Evolutionary conservation across 2,888 invertebrate genomes (phyloP), one percentile per base, ranked within the genome.

Genomic region (Sturmia bella): DNA sequence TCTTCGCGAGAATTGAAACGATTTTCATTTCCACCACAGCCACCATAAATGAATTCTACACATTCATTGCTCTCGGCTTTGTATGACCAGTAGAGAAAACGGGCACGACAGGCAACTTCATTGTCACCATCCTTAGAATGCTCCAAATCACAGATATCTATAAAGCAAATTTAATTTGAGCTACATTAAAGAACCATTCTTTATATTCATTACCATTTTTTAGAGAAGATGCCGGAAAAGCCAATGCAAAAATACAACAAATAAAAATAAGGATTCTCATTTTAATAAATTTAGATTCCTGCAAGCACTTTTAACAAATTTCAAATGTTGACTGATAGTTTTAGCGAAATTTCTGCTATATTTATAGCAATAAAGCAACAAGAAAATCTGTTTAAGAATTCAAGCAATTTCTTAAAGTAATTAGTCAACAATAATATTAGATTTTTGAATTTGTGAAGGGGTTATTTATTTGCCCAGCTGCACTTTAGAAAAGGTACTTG

Each of bases 221-320:
- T 5, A 2, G 1, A 11, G 41, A 21, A 43, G 27, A 21, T 6
- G 61, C 43, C 24, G 43, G 15, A 24, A 9, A 43, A 61, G 27
- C 15, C 3, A 61, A 43, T 15, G 24, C 43, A 61, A 43, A 15
- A 17, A 45, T 11, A 1, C 5, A 24, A 2, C 43, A 12, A 13
- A 61, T 7, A 5, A 24, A 43, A 45, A 12, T 17, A 15, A 63
- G 32, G 12, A 45, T 32, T 63, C 45, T 63, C 63, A 63, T 63
- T 63, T 37, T 17, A 7, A 12, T 48, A 32, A 27, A 27, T 27
- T 3, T 45, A 17, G 7, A 19, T 9, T 17, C 21, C 21, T 50
- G 1, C 2, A 11, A 17, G 13, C 17, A 32, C 56, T 56, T 39
- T 37, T 5, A 57, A 19, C 2, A 19, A 57, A 17, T 1, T 37